Conservation (phyloP, 1,140 invertebrate genomes). For the Xylocopa sonorina region DNA sequence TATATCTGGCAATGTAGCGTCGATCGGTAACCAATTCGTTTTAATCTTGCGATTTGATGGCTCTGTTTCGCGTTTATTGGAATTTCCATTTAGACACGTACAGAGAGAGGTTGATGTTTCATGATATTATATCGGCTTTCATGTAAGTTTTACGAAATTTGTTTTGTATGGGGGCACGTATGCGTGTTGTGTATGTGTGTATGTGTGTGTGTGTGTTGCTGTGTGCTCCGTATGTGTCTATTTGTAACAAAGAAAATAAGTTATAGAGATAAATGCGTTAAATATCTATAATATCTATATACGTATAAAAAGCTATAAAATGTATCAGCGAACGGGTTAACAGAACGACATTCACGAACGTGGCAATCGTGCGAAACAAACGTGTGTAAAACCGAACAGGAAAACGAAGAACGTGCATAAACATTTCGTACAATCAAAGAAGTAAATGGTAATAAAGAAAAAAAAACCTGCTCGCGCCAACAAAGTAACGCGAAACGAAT, state of each 20-base stretch:
- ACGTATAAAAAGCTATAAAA: constrained; percentile 10
- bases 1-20: neutral
- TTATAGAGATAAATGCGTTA: constrained; percentile 3
- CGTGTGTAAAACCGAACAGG: constrained; percentile 38
- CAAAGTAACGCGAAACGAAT: constrained; percentile 52
- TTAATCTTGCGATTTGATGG: constrained; percentile 1
- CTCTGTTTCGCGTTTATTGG: neutral
- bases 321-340: constrained; percentile 23
- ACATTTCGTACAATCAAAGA: constrained; percentile 26
- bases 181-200: neutral
- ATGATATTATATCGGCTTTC: neutral
- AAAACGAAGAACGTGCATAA: constrained; percentile 53
- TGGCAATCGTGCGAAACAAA: constrained; percentile 23
- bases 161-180: neutral
- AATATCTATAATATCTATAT: constrained; percentile 15
- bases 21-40: constrained; percentile 13
- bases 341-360: constrained; percentile 46
- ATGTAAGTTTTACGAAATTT: neutral
- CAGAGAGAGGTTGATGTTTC: neutral
- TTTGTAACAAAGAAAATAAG: constrained; percentile 3
- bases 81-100: neutral
- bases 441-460: constrained; percentile 29
- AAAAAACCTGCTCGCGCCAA: constrained; percentile 32
- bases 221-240: neutral
- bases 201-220: neutral